Conservation (phyloP, 2,113 vertebrate genomes). For the Marmota flaviventris region DNA sequence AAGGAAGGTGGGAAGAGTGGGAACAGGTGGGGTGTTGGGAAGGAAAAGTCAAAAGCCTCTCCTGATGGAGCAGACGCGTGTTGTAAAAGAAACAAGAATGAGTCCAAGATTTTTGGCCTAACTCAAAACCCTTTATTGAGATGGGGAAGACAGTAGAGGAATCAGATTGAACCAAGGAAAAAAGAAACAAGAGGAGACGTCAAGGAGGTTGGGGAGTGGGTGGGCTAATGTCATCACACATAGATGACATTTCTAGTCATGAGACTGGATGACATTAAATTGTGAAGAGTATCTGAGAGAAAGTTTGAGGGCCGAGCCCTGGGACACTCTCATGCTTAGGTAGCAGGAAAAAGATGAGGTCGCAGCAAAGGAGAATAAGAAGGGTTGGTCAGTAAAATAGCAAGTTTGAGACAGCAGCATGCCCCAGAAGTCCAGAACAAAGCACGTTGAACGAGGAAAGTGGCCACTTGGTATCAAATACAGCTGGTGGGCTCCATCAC, state of each 20-base stretch:
- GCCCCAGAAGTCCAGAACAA: background rate
- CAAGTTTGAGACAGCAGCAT: background rate
- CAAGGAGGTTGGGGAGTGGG: background rate
- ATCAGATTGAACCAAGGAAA: background rate
- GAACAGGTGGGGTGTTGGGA: background rate
- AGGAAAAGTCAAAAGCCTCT: background rate
- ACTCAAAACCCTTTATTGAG: background rate
- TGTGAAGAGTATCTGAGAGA: background rate
- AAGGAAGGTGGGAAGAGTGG: background rate
- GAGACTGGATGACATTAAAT: background rate
- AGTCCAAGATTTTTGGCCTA: background rate
- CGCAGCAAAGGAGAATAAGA: background rate
- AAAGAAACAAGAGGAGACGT: background rate
- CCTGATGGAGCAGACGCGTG: background rate
- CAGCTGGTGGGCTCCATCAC: background rate
- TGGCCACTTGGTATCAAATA: background rate
- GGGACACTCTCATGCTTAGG: background rate
- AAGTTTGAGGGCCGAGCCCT: background rate
- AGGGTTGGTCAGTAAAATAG: background rate
- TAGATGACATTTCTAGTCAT: background rate
- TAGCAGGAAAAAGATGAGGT: background rate
- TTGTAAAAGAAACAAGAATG: background rate
- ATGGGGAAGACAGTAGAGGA: background rate
- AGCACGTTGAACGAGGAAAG: background rate
- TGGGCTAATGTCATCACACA: background rate